Evolutionary conservation across 2,113 vertebrate species (phyloP).

Genomic region (Tapirus terrestris): DNA sequence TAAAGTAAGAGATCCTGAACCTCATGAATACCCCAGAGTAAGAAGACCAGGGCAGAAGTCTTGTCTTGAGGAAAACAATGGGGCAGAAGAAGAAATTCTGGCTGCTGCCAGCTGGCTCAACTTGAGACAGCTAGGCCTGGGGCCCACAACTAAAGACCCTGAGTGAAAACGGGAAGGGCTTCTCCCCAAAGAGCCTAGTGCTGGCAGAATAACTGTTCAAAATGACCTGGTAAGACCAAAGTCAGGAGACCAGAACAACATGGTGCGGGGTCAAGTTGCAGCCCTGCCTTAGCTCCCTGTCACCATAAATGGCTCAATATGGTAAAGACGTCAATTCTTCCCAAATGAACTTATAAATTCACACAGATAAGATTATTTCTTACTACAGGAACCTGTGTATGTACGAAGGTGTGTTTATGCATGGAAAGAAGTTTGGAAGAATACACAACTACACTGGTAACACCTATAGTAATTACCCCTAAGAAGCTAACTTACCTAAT

Average conservation of each 20-base stretch:
- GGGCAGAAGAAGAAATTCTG: background rate
- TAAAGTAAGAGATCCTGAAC: background rate
- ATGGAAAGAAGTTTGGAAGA: background rate
- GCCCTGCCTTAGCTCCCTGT: background rate
- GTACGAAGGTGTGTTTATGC: background rate
- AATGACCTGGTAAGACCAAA: background rate
- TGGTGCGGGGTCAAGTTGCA: background rate
- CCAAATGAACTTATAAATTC: background rate
- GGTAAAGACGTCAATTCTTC: background rate
- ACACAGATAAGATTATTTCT: background rate
- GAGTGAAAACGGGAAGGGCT: background rate
- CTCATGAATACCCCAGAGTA: background rate
- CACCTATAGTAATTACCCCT: background rate
- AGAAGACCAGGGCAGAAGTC: background rate
- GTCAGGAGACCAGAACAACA: background rate
- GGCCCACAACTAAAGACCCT: background rate
- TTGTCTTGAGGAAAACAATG: background rate
- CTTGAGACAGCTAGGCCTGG: background rate
- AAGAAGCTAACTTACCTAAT: background rate
- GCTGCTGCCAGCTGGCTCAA: background rate
- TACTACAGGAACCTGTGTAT: background rate
- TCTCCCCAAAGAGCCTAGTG: background rate
- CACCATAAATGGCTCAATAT: background rate
- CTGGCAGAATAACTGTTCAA: background rate
- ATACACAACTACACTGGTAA: background rate